Base-by-base conservation (phyloP, 2,888 invertebrate genomes). In the Monoplex corrugatus region DNA sequence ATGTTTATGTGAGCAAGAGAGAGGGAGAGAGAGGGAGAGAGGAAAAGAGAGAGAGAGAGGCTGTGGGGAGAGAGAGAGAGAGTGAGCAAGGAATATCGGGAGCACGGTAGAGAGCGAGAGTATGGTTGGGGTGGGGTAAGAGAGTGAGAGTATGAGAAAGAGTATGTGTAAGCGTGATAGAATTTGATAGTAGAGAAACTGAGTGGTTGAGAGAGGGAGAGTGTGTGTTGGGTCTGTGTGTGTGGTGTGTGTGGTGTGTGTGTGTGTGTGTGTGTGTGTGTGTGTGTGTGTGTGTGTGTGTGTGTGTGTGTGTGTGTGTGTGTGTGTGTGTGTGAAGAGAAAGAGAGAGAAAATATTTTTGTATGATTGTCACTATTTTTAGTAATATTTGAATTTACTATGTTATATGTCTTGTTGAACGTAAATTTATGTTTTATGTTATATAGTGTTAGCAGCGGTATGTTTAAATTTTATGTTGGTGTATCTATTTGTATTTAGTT, bases 221-320 rank as follows among this genome's bases (percentile, higher is more conserved):
- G 57, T 50, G 44, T 43, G 57, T 23, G 38, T 23, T 50, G 84
- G 16, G n/a, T 85, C 44, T 19, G 83, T 85, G 84, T 43, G 32
- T 57, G 3, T n/a, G 35, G n/a, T 23, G 45, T 6, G 44, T 43
- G 23, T 50, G 19, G n/a, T 63, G 63, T 63, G 63, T 63, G 63
- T 63, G 63, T 63, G 63, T n/a, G n/a, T n/a, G n/a, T n/a, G 35
- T 19, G 72, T 72, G 2, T 72, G 8, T 32, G 38, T 72, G 35
- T 32, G 72, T 72, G 72, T 68, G 63, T 23, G 63, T 68, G 63
- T 23, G 63, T 68, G 63, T 23, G 63, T 68, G 63, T 16, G 63
- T 68, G 23, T 68, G 63, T 68, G 63, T 68, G 63, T 68, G 63
- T 68, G 63, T 68, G 63, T 68, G 63, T 68, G 63, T 68, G 72